These are phyloP conservation scores for Epicampocera succincta DNA, from an alignment of 2,888 invertebrate species.

Conservation along the genomic window DNA sequence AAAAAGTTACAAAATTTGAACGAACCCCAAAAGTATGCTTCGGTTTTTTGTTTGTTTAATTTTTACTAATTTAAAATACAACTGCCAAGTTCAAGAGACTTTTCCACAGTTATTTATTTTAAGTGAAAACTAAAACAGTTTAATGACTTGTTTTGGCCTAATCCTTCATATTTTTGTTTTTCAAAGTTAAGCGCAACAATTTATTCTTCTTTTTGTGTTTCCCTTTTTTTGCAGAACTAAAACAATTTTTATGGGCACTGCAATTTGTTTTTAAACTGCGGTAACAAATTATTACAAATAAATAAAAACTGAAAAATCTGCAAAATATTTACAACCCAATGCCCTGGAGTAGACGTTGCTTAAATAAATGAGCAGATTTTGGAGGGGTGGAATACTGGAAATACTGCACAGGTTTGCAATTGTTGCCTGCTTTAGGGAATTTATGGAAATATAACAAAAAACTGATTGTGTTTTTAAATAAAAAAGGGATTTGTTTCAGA, in stretches of 20 bases:
- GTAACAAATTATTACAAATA: not conserved
- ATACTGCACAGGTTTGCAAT: not conserved
- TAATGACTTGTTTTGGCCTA: constrained; percentile 27
- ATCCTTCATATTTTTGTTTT: not conserved
- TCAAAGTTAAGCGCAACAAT: not conserved
- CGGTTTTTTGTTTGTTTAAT: not conserved
- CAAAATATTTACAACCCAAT: constrained; percentile 32
- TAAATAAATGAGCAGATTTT: constrained; percentile 9
- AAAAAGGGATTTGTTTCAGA: not conserved
- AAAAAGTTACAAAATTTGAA: not conserved
- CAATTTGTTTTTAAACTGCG: not conserved
- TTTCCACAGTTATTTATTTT: constrained; percentile 1
- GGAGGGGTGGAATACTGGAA: too few relatives aligned
- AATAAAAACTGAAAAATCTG: constrained; percentile 7
- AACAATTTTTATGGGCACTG: not conserved
- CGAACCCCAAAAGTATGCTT: constrained; percentile 19
- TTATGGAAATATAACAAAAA: not conserved
- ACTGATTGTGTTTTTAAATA: constrained; percentile 1
- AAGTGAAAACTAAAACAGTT: constrained; percentile 20
- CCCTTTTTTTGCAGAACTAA: not conserved
- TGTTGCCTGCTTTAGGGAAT: constrained; percentile 40
- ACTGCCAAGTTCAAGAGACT: constrained; percentile 2
- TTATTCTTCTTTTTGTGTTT: not conserved
- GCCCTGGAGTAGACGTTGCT: constrained; percentile 31
- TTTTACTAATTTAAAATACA: too few relatives aligned